Evolutionary conservation across 2,113 vertebrate species (phyloP), one percentile per base, ranked within the genome.

Genomic region (Platycercus adscitus): DNA sequence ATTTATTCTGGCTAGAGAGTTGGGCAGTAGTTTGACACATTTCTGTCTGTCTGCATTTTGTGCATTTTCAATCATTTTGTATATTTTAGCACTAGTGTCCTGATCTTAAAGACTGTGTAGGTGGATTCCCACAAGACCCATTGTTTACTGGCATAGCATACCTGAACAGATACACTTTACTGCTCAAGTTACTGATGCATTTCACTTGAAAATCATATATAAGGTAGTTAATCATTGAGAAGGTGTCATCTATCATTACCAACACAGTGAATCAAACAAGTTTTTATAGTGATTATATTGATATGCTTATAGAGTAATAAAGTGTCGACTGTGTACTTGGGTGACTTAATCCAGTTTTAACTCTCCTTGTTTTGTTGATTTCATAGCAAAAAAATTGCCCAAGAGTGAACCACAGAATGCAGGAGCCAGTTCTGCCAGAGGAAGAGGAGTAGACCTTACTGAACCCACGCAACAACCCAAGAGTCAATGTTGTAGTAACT

Each of bases 401-500:
- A 99, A 99, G 98, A 99, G 98, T 63, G 99, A 99, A 98, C 99
- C 99, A 92, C 99, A 99, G 91, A 98, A 98, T 61, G 94, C 98
- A 69, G 99, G 98, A 89, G 95, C 98, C 82, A 98, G 91, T 96
- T 98, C 98, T 85, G 97, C 98, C 61, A 98, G 99, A 98, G 99
- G 98, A 98, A 98, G 99, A 97, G 99, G 99, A 66, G 99, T 99
- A 97, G 99, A 99, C 97, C 99, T 99, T 97, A 99, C 99, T 37
- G 99, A 99, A 98, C 98, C 99, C 52, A 98, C 99, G 70, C 99
- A 99, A 96, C 98, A 98, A 96, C 96, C 98, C 98, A 99, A 99
- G 98, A 98, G 98, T 92, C 97, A 99, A 97, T 99, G 99, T 98
- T 99, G 99, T 98, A 99, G 98, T 98, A 99, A 99, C 98, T 99